Evolutionary conservation across 2,113 vertebrate species (phyloP), one percentile per base, ranked within the genome.

Genomic region (Dromiciops gliroides): DNA sequence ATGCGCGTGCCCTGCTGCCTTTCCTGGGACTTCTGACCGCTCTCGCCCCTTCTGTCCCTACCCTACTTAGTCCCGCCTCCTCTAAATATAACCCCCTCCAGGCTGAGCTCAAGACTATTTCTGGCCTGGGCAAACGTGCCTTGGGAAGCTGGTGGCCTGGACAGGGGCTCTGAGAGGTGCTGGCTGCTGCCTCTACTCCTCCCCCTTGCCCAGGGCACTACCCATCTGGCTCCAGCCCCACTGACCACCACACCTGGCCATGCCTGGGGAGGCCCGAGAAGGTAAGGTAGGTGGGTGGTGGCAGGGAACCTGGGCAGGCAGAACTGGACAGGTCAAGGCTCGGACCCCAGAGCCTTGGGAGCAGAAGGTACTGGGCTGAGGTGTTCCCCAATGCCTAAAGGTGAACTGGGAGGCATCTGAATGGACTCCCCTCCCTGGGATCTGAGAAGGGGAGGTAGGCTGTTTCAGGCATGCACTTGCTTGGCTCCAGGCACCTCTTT

Each of bases 21-120:
- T 90, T 48, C 93, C 44, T 75, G 51, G 90, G 60, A 92, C 48
- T 90, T 90, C 48, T 25, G 26, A 44, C 19, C 23, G n/a, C 67
- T 83, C 67, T 83, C 37, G 2, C 19, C 1, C 19, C 94, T 67
- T 91, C 95, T 3, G 1, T 93, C 90, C 83, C 92, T 90, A 96
- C 94, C 94, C 56, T 4, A 75, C 47, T 91, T 50, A 92, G 95
- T 91, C 93, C 89, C 94, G 44, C 26, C 92, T 53, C 83, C 89
- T 96, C 98, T 98, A 97, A 98, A 98, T 97, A 98, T 98, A 98
- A 93, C 95, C 93, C 93, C 50, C 50, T 8, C 90, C 0, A 83
- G 95, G 92, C 97, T 98, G 98, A 98, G 97, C 97, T 96, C 98
- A 97, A 52, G 96, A 91, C 98, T 99, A 98, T 98, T 99, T 98